A percentile compares a stretch with the other conserved stretches of the same genome.
These are phyloP conservation scores for Microtus ochrogaster DNA, from an alignment of 2,113 vertebrate species.

Conservation along the genomic window DNA sequence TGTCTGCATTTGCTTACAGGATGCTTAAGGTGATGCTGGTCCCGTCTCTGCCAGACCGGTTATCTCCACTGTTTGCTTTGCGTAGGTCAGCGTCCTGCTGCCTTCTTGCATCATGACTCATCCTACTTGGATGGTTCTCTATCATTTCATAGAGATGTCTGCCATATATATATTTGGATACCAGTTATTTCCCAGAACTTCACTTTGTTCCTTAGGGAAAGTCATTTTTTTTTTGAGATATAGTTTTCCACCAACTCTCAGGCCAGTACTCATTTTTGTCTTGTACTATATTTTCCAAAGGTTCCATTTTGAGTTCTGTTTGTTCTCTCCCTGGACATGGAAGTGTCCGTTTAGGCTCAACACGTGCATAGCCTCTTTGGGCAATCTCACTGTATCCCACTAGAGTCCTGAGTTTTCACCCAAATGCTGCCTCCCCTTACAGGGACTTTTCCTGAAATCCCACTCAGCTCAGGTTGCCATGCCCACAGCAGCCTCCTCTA, in stretches of 20 bases:
- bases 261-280: neutral
- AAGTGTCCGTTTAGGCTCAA: neutral
- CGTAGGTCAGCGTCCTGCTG: neutral
- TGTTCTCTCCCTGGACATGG: neutral
- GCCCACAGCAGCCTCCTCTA: neutral
- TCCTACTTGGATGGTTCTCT: neutral
- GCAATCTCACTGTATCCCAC: neutral
- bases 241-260: neutral
- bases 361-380: neutral
- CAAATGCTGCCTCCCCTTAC: neutral
- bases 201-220: neutral
- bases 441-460: neutral
- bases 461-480: neutral
- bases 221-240: neutral
- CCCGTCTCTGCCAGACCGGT: neutral
- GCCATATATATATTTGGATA: neutral
- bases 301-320: neutral
- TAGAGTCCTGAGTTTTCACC: neutral
- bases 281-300: neutral
- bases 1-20: neutral
- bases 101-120: neutral
- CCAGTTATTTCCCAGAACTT: conserved; percentile 13
- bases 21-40: neutral
- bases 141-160: neutral
- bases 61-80: neutral